A percentile compares a stretch with the other conserved stretches of the same genome.
Conservation (phyloP, 2,113 vertebrate species). For the Sapajus apella region DNA sequence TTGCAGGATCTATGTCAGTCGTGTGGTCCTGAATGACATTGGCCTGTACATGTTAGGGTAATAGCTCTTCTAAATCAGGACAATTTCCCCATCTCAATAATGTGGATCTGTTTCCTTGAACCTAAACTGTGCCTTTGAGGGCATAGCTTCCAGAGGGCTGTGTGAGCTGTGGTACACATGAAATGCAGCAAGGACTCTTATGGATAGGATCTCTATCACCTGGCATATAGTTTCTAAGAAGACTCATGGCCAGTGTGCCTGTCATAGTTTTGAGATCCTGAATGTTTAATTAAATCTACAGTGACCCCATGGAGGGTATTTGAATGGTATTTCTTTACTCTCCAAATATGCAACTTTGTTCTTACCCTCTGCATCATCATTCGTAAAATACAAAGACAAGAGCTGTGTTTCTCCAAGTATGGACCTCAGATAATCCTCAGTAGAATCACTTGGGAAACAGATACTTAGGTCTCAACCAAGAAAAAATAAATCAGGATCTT, state of each 20-base stretch:
- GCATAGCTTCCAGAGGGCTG: neutral
- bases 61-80: neutral
- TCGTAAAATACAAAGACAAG: slow-evolving; percentile 26
- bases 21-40: neutral
- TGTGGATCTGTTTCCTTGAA: neutral
- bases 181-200: neutral
- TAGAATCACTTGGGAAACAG: neutral
- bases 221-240: neutral
- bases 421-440: neutral
- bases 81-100: neutral
- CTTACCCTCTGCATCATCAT: neutral
- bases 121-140: neutral
- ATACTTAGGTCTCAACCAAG: neutral
- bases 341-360: neutral
- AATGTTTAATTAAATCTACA: neutral
- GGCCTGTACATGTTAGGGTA: neutral
- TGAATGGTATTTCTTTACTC: neutral
- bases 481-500: neutral
- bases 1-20: neutral
- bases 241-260: neutral
- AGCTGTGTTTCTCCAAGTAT: neutral
- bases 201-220: neutral
- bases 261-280: neutral
- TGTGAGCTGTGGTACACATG: neutral
- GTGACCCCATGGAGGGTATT: neutral